phyloP scores from a whole-genome alignment of 2,797 vertebrate genomes.

The Oceanodroma leucorhoa region DNA sequence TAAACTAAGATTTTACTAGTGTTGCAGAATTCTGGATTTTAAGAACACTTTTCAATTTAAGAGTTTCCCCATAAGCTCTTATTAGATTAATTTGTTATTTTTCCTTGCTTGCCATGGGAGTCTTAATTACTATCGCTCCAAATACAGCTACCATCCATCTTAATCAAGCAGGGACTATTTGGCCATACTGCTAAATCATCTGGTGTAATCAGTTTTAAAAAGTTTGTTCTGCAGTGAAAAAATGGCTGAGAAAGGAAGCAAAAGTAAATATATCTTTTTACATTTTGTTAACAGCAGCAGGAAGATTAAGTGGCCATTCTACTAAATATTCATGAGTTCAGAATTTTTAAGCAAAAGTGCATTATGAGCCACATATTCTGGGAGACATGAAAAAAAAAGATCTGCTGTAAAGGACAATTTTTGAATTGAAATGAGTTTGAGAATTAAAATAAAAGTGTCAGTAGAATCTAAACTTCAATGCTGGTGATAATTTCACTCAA shows the following conservation, averaged over 20 bases:
- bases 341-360: not conserved
- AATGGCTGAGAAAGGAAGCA: not conserved
- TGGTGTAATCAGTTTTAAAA: slow-evolving; percentile 9
- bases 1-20: not conserved
- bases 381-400: not conserved
- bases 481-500: not conserved
- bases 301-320: not conserved
- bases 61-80: not conserved
- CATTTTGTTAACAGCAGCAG: not conserved
- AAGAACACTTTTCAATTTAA: not conserved
- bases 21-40: not conserved
- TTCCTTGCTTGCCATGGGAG: slow-evolving; percentile 31
- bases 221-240: slow-evolving; percentile 42
- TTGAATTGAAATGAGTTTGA: not conserved
- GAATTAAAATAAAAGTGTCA: not conserved
- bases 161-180: slow-evolving; percentile 50
- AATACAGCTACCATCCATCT: slow-evolving; percentile 56
- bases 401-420: not conserved
- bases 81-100: slow-evolving; percentile 59
- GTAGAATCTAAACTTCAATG: not conserved
- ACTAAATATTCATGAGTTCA: not conserved
- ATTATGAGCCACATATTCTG: not conserved
- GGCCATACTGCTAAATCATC: slow-evolving; percentile 47
- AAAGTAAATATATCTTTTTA: not conserved
- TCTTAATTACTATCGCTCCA: slow-evolving; percentile 60